A percentile compares a stretch with the other conserved stretches of the same genome.
Evolutionary conservation across 1,140 invertebrate species (phyloP).

Genomic region (Diorhabda elongata): DNA sequence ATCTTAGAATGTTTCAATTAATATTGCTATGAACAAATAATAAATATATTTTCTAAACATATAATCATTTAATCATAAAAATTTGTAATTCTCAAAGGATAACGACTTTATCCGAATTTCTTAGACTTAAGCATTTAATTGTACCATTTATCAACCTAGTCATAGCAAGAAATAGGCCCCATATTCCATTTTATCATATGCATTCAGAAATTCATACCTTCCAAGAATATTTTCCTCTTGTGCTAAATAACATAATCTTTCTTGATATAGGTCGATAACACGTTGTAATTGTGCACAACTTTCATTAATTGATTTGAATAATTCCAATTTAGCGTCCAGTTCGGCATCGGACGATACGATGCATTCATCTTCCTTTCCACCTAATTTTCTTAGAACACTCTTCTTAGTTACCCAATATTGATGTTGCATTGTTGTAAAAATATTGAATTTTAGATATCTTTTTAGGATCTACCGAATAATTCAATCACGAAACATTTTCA

Average conservation of each 20-base stretch:
- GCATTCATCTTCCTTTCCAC: slow-evolving; percentile 97
- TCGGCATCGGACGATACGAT: slow-evolving; percentile 94
- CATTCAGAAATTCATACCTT: slow-evolving; percentile 42
- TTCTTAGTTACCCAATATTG: slow-evolving; percentile 99
- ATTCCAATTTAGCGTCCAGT: slow-evolving; percentile 94
- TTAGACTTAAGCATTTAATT: too few species aligned
- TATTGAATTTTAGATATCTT: neutral
- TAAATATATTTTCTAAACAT: too few species aligned
- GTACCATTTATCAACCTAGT: too few species aligned
- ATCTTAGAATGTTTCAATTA: too few species aligned
- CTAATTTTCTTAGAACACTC: slow-evolving; percentile 87
- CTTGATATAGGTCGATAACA: slow-evolving; percentile 92
- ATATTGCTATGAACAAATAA: too few species aligned
- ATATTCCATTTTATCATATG: too few species aligned
- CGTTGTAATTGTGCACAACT: slow-evolving; percentile 85
- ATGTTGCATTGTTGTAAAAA: slow-evolving; percentile 68
- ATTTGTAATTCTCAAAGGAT: too few species aligned
- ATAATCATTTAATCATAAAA: too few species aligned
- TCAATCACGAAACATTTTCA: neutral
- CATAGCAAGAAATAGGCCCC: too few species aligned
- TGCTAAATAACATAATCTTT: slow-evolving; percentile 86
- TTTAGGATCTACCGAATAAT: neutral
- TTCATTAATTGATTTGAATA: slow-evolving; percentile 92
- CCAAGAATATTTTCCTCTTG: slow-evolving; percentile 96
- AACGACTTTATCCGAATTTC: too few species aligned